Percentiles rank a stretch among this genome's conserved stretches.
Evolutionary conservation across 2,888 invertebrate genomes (phyloP).

Genomic region (Cryptus armator): DNA sequence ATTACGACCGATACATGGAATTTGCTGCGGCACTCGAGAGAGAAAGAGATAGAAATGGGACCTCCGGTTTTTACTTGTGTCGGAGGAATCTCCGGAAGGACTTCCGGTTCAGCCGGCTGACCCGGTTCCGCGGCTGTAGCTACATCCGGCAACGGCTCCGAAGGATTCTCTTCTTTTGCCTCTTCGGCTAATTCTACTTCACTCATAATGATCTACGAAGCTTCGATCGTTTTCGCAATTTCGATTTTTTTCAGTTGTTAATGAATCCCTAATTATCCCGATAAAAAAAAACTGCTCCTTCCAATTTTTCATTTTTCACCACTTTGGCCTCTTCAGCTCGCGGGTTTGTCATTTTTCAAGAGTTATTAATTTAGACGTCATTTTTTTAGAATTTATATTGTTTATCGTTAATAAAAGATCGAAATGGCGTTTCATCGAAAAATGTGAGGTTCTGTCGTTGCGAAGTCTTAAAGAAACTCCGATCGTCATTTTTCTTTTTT

Average conservation of each 20-base stretch:
- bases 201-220: constrained; percentile 7
- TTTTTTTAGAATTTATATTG: neutral
- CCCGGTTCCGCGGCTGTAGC: constrained; percentile 69
- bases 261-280: neutral
- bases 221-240: constrained; percentile 8
- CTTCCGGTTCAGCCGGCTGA: constrained; percentile 68
- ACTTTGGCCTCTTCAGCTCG: constrained; percentile 1
- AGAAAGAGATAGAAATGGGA: neutral
- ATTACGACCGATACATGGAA: constrained; percentile 32
- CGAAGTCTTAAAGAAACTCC: neutral
- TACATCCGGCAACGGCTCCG: constrained; percentile 69
- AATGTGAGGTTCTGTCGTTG: constrained; percentile 9
- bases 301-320: neutral
- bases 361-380: neutral
- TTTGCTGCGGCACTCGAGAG: neutral
- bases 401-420: neutral
- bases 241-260: neutral
- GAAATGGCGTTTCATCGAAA: constrained; percentile 32
- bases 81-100: constrained; percentile 31
- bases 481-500: neutral
- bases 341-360: constrained; percentile 12
- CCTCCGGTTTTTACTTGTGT: constrained; percentile 46
- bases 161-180: constrained; percentile 64
- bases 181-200: neutral
- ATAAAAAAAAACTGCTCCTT: too few relatives aligned